phyloP scores from a whole-genome alignment of 1,140 invertebrate species.

The Cydia fagiglandana region DNA sequence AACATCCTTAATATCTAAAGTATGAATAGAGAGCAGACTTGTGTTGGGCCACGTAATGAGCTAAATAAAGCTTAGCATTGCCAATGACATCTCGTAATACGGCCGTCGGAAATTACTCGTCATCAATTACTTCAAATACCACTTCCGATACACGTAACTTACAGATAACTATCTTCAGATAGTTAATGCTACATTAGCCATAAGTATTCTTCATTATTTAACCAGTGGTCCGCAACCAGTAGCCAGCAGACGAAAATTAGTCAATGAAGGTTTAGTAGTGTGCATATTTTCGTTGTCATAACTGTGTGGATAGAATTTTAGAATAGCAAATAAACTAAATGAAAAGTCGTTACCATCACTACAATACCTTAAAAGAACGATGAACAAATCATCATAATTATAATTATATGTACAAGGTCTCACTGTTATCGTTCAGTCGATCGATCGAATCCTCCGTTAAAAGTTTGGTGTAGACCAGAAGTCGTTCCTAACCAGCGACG shows the following conservation, averaged over 20 bases:
- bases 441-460: too few species aligned
- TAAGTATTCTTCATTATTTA: not conserved
- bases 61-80: not conserved
- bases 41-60: too few species aligned
- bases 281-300: too few species aligned
- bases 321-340: too few species aligned
- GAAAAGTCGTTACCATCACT: too few species aligned
- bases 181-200: not conserved
- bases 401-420: too few species aligned
- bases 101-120: conserved; percentile 4
- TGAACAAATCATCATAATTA: too few species aligned
- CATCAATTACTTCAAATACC: conserved; percentile 11
- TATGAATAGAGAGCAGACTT: not conserved
- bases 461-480: too few species aligned
- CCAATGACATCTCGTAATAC: conserved; percentile 10
- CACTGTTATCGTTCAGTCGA: too few species aligned
- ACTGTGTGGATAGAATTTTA: too few species aligned
- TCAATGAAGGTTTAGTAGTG: not conserved
- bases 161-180: not conserved
- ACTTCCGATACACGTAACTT: not conserved
- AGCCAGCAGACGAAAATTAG: not conserved
- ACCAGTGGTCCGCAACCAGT: not conserved
- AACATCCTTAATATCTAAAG: not conserved
- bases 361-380: too few species aligned
- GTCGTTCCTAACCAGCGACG: too few species aligned